These are phyloP conservation scores for Carassius carassius DNA, from an alignment of 2,113 vertebrate species.

Conservation along the genomic window DNA sequence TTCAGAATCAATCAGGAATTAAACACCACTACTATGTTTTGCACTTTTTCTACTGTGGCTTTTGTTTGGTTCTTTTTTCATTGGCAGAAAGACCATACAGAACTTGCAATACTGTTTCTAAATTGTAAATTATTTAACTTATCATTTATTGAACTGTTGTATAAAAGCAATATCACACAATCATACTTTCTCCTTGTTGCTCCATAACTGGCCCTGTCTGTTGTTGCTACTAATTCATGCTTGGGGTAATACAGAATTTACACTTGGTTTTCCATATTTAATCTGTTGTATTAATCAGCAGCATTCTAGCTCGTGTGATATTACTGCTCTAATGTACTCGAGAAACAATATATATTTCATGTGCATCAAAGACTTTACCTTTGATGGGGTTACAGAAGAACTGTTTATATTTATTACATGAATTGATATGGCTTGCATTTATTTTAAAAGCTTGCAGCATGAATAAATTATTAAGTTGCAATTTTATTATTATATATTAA, in stretches of 20 bases:
- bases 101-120: not conserved
- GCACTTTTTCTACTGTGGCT: too few species aligned
- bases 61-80: not conserved
- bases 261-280: not conserved
- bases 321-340: not conserved
- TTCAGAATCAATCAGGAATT: too few species aligned
- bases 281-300: not conserved
- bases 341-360: not conserved
- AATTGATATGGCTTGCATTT: too few species aligned
- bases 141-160: not conserved
- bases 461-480: too few species aligned
- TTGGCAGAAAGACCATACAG: too few species aligned
- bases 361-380: not conserved
- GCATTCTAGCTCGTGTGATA: not conserved
- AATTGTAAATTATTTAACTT: not conserved
- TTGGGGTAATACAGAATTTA: not conserved
- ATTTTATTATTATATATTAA: too few species aligned
- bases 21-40: too few species aligned
- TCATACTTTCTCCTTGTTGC: not conserved
- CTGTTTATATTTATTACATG: not conserved
- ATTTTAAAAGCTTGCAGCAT: too few species aligned
- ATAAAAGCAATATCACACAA: not conserved
- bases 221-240: not conserved
- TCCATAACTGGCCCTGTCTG: too few species aligned
- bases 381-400: not conserved